Conservation (phyloP, 2,113 vertebrate genomes). For the Artemisiospiza belli region DNA sequence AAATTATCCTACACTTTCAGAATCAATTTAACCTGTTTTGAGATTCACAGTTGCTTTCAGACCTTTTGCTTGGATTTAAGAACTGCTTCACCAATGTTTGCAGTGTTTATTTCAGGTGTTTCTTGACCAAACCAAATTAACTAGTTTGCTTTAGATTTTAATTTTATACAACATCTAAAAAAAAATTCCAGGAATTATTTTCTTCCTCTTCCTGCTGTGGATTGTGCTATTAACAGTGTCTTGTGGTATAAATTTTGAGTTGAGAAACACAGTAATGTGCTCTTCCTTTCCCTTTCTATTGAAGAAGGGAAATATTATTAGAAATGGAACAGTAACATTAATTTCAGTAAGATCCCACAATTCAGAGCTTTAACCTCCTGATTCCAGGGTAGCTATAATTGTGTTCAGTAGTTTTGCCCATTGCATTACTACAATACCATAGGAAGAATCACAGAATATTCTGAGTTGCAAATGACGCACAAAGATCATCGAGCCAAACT, state of each 20-base stretch:
- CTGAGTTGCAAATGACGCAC: background rate
- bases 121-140: background rate
- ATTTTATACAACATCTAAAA: background rate
- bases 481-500: background rate
- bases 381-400: background rate
- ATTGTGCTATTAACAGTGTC: background rate
- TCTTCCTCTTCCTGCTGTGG: background rate
- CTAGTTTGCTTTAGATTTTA: background rate
- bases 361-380: background rate
- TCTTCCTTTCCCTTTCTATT: background rate
- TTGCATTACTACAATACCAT: fast-evolving
- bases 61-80: background rate
- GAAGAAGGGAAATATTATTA: background rate
- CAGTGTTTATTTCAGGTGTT: background rate
- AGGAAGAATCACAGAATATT: background rate
- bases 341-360: background rate
- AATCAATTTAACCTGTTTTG: background rate
- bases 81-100: background rate
- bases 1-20: background rate
- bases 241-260: background rate
- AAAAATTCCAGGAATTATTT: background rate
- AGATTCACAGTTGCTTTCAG: background rate
- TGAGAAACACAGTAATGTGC: background rate
- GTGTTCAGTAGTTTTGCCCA: background rate
- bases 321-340: background rate